Evolutionary conservation across 2,113 vertebrate species (phyloP), one percentile per base, ranked within the genome.

Genomic region (Mesitornis unicolor): DNA sequence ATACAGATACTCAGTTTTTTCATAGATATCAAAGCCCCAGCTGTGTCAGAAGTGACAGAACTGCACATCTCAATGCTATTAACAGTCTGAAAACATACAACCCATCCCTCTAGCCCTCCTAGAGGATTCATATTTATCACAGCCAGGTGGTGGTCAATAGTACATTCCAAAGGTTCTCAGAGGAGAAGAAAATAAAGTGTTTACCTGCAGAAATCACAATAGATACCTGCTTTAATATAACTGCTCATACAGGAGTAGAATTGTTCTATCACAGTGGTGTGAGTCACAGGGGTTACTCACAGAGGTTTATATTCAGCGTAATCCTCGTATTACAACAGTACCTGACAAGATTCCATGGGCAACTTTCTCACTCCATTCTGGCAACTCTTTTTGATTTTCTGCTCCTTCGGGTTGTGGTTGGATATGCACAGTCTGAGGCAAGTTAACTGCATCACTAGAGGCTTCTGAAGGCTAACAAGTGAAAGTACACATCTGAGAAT

Each of bases 341-440:
- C 99, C 99, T 98, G 99, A 98, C 86, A 99, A 97, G 89, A 99
- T 99, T 89, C 99, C 99, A 42, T 97, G 99, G 40, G 99, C 99
- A 89, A 99, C 98, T 93, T 99, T 99, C 97, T 99, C 99, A 91
- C 99, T 99, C 99, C 99, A 99, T 89, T 99, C 99, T 10, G 99
- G 99, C 56, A 99, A 91, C 48, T 97, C 96, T 90, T 97, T 98
- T 43, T 96, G 50, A 51, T 97, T 97, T 35, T 98, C 98, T 4
- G 40, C 97, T 90, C 73, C 91, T 65, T 98, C 95, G 86, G 97
- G 96, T 24, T 97, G 95, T 21, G 98, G 97, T 31, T 98, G 80
- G 35, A 98, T 97, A 53, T 90, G 98, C 63, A 99, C 99, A 91
- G 98, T 99, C 93, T 99, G 97, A 83, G 98, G 98, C 96, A 99